Base-by-base conservation (phyloP, 2,113 vertebrate genomes). In the Mionectes macconnelli region DNA sequence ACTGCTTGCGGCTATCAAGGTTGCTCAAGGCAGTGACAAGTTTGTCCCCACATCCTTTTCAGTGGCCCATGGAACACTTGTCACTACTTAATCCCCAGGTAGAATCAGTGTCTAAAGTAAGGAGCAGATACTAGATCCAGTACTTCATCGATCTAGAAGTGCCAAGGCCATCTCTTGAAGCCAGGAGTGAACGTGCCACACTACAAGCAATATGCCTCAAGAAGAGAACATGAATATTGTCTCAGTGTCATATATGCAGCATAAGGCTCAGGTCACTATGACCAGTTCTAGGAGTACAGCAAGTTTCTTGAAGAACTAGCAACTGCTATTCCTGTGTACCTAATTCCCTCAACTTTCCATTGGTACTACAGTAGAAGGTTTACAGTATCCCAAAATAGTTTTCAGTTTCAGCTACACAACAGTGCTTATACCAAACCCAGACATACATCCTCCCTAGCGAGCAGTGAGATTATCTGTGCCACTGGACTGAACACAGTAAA, bases 311-410 rank as follows among this genome's bases (percentile, higher is more conserved):
- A 92, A 99, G 96, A 92, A 98, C 96, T 4, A 98, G 98, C 78
- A 99, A 94, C 12, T 96, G 98, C 72, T 98, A 95, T 60, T 99
- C 98, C 96, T 98, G 94, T 73, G 97, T 98, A 77, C 98, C 98
- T 89, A 98, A 93, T 12, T 99, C 98, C 83, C 83, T 95, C 98
- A 90, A 98, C 97, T 33, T 82, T 45, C 98, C 12, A 97, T 96
- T 3, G 97, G 84, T 94, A 99, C 98, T 98, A 93, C 20, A 95
- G 67, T 28, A 40, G 45, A 11, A 57, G 7, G 8, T 8, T 92
- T 31, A 3, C 0, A 35, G 23, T 20, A 76, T 27, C 25, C 62
- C n/a, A 28, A 78, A 27, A 14, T n/a, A 40, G 45, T 78, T 63
- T 89, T 53, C 17, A 27, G 22, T 82, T 89, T 37, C 84, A 93